A percentile compares a stretch with the other conserved stretches of the same genome.
phyloP scores from a whole-genome alignment of 2,888 invertebrate species.

The Lasioglossum oenotherae region DNA sequence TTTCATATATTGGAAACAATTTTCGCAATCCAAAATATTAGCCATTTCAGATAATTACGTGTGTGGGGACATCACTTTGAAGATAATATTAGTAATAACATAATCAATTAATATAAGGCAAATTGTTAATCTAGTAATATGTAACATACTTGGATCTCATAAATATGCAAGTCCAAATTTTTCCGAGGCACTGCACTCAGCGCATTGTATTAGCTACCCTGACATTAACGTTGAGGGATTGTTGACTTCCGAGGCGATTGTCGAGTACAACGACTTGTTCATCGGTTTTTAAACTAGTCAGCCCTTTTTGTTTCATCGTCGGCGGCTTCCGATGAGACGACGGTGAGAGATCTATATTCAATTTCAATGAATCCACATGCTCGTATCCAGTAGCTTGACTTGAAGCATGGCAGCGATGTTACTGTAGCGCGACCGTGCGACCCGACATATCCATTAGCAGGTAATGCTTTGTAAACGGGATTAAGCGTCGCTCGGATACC shows the following conservation, averaged over 20 bases:
- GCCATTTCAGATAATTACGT: not conserved
- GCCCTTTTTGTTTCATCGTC: not conserved
- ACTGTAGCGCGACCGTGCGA: constrained; percentile 31
- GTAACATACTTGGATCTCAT: not conserved
- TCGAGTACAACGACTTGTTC: constrained; percentile 4
- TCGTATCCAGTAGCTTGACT: constrained; percentile 35
- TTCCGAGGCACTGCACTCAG: not conserved
- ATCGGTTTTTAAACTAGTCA: constrained; percentile 23
- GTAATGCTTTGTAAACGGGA: constrained; percentile 78
- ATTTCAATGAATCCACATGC: constrained; percentile 50
- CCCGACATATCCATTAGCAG: constrained; percentile 74
- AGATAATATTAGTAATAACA: not conserved
- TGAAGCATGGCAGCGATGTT: constrained; percentile 25
- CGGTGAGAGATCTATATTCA: constrained; percentile 30
- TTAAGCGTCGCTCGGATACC: constrained; percentile 73
- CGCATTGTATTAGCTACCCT: not conserved
- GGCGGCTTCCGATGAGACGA: not conserved
- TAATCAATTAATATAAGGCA: too few species aligned
- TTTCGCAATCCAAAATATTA: not conserved
- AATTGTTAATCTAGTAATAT: too few species aligned
- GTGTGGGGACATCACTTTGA: not conserved
- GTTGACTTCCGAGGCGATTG: not conserved
- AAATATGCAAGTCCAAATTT: not conserved
- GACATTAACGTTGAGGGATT: not conserved
- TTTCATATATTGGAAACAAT: not conserved